Conservation (phyloP, 2,888 invertebrate species). For the Ornithoptera priamus region DNA sequence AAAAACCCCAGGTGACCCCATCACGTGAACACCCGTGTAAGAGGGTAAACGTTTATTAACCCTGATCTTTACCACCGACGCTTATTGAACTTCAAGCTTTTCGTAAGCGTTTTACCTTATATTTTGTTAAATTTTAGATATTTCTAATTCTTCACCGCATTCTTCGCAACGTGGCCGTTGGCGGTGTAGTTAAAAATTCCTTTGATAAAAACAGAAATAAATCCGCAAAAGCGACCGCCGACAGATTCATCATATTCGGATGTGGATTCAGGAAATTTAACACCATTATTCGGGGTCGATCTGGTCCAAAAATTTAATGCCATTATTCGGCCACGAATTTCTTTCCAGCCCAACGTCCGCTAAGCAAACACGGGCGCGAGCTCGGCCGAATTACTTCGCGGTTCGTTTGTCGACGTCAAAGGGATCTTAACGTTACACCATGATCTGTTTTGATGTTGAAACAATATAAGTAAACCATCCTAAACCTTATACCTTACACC, state of each 20-base stretch:
- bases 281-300: conserved; percentile 65
- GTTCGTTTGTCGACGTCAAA: conserved; percentile 66
- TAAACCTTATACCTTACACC: conserved; percentile 31
- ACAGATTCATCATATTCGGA: conserved; percentile 70
- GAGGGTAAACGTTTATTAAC: conserved; percentile 21
- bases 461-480: conserved; percentile 31
- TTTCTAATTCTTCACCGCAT: too few relatives aligned
- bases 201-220: conserved; percentile 39
- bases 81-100: background rate
- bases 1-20: conserved; percentile 31
- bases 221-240: conserved; percentile 54
- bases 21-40: conserved; percentile 6
- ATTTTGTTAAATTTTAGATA: background rate
- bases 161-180: background rate
- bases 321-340: conserved; percentile 60
- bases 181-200: conserved; percentile 15
- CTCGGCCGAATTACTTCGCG: conserved; percentile 66
- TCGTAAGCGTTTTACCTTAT: background rate
- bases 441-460: conserved; percentile 24
- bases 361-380: conserved; percentile 66
- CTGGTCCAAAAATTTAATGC: conserved; percentile 60
- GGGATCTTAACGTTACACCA: conserved; percentile 51
- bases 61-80: conserved; percentile 5
- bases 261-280: conserved; percentile 72
- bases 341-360: conserved; percentile 62